Evolutionary conservation across 2,113 vertebrate species (phyloP).

Genomic region (Microtus ochrogaster): DNA sequence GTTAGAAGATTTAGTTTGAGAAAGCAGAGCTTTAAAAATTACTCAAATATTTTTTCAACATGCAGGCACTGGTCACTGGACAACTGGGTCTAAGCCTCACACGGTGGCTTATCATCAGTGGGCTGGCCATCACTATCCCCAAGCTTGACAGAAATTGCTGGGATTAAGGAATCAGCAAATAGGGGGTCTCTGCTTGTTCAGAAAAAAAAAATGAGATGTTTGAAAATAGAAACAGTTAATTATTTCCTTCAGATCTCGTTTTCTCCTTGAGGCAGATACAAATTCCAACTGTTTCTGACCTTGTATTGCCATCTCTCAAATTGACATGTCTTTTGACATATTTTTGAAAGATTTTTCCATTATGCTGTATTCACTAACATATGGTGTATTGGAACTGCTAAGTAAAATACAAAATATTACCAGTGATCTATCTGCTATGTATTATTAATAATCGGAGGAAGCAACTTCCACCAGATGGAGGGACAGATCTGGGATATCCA

Average conservation of each 20-base stretch:
- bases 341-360: slow-evolving; percentile 61
- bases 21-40: neutral
- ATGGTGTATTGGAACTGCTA: slow-evolving; percentile 62
- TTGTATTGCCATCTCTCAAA: slow-evolving; percentile 41
- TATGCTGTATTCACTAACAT: slow-evolving; percentile 58
- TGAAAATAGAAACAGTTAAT: slow-evolving; percentile 67
- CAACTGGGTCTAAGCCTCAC: neutral
- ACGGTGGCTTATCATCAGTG: neutral
- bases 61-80: neutral
- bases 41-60: neutral
- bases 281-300: slow-evolving; percentile 69
- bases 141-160: slow-evolving; percentile 12
- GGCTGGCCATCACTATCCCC: neutral
- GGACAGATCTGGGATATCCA: neutral
- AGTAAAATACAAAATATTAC: slow-evolving; percentile 75
- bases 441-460: slow-evolving; percentile 58
- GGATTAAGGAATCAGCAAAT: slow-evolving; percentile 4
- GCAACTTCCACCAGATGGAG: slow-evolving; percentile 39
- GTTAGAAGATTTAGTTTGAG: neutral
- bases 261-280: slow-evolving; percentile 59
- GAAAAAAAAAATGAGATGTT: slow-evolving; percentile 31
- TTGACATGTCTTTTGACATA: slow-evolving; percentile 59
- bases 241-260: slow-evolving; percentile 39
- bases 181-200: slow-evolving; percentile 32
- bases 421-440: slow-evolving; percentile 61